Conservation (phyloP, 1,140 invertebrate species). For the Littorina saxatilis region DNA sequence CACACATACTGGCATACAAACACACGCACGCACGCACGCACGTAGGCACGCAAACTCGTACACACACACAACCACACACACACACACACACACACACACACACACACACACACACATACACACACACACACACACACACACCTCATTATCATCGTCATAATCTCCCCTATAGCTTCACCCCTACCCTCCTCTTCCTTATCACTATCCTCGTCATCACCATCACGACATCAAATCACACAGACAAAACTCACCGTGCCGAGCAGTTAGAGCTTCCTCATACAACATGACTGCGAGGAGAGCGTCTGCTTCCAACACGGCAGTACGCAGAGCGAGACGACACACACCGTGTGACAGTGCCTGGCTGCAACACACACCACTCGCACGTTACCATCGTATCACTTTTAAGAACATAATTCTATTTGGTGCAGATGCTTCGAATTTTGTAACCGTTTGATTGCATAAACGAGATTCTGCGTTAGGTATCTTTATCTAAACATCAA, state of each 20-base stretch:
- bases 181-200: no score
- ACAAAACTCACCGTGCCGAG: constrained; percentile 14
- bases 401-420: neutral
- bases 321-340: constrained; percentile 8
- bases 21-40: neutral
- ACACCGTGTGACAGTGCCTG: constrained; percentile 8
- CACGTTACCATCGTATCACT: neutral
- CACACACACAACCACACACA: no score
- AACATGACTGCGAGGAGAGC: constrained; percentile 9
- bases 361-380: neutral
- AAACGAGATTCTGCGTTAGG: no score
- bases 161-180: no score
- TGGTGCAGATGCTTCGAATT: no score
- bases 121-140: neutral
- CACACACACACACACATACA: neutral
- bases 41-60: neutral
- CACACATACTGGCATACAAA: neutral
- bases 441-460: no score
- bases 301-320: constrained; percentile 10
- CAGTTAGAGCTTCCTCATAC: constrained; percentile 20
- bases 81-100: neutral
- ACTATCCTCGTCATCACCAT: no score
- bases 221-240: neutral
- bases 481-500: neutral
- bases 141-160: neutral